phyloP scores from a whole-genome alignment of 2,113 vertebrate genomes.

The Carassius auratus region DNA sequence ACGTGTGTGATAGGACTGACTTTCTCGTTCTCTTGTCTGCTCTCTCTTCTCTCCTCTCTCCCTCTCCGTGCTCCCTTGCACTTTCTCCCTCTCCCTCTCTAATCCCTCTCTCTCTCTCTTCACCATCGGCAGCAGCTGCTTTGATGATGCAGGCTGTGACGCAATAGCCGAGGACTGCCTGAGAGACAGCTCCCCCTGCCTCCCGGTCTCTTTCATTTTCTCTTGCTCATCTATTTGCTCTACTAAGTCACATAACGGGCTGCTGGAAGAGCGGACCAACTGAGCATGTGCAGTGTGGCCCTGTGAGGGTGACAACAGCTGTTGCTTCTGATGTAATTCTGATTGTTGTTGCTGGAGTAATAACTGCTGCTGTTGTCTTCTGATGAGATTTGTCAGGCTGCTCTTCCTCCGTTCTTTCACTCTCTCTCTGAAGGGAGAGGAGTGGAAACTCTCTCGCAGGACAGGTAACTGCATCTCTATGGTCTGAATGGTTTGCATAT shows the following conservation, averaged over 20 bases:
- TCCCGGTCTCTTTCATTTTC: slow-evolving; percentile 77
- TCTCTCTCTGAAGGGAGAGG: slow-evolving; percentile 72
- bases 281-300: slow-evolving; percentile 80
- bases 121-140: slow-evolving; percentile 64
- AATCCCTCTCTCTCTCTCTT: slow-evolving; percentile 68
- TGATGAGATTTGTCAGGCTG: slow-evolving; percentile 68
- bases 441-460: slow-evolving; percentile 76
- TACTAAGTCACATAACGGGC: slow-evolving; percentile 83
- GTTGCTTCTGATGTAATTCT: slow-evolving; percentile 57
- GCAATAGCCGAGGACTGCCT: slow-evolving; percentile 68
- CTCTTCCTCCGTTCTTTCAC: slow-evolving; percentile 73
- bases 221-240: slow-evolving; percentile 78
- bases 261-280: slow-evolving; percentile 77
- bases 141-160: slow-evolving; percentile 69
- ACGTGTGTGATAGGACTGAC: neutral
- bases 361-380: slow-evolving; percentile 67
- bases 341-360: slow-evolving; percentile 67
- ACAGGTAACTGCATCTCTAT: slow-evolving; percentile 77
- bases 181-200: slow-evolving; percentile 66
- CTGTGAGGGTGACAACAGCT: slow-evolving; percentile 69
- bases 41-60: slow-evolving; percentile 56
- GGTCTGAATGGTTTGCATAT: slow-evolving; percentile 78
- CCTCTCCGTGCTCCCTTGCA: slow-evolving; percentile 56
- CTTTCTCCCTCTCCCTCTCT: slow-evolving; percentile 55
- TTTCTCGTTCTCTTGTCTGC: slow-evolving; percentile 43